Evolutionary conservation across 2,113 vertebrate species (phyloP).

Genomic region (Panthera leo): DNA sequence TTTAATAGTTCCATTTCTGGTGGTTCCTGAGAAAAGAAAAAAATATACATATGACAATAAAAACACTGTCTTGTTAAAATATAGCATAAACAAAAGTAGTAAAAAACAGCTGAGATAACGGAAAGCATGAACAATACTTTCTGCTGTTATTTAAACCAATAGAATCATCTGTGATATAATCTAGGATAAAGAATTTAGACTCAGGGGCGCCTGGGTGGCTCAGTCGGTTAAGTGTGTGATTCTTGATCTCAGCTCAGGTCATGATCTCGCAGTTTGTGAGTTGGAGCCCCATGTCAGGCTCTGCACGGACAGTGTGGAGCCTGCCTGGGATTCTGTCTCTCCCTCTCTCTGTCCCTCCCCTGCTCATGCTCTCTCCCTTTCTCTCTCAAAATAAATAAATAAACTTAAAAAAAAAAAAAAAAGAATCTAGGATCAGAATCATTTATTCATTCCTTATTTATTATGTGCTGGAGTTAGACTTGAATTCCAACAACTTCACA

Average conservation of each 20-base stretch:
- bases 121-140: neutral
- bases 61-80: neutral
- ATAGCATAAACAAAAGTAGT: neutral
- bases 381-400: too few species aligned
- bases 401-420: too few species aligned
- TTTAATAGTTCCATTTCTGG: constrained; percentile 94
- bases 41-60: constrained; percentile 46
- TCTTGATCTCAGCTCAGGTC: too few species aligned
- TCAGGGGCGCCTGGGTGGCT: neutral
- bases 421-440: neutral
- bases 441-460: neutral
- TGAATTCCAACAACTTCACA: neutral
- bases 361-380: too few species aligned
- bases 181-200: neutral
- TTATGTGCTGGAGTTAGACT: neutral
- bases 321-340: too few species aligned
- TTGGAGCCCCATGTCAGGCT: too few species aligned
- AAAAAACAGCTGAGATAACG: neutral
- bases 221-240: too few species aligned
- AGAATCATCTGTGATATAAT: neutral
- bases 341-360: too few species aligned
- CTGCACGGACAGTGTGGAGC: too few species aligned
- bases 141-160: constrained; percentile 10
- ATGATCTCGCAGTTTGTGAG: too few species aligned
- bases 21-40: constrained; percentile 88